A percentile compares a stretch with the other conserved stretches of the same genome.
Evolutionary conservation across 2,888 invertebrate species (phyloP).

Genomic region (Steinernema carpocapsae): DNA sequence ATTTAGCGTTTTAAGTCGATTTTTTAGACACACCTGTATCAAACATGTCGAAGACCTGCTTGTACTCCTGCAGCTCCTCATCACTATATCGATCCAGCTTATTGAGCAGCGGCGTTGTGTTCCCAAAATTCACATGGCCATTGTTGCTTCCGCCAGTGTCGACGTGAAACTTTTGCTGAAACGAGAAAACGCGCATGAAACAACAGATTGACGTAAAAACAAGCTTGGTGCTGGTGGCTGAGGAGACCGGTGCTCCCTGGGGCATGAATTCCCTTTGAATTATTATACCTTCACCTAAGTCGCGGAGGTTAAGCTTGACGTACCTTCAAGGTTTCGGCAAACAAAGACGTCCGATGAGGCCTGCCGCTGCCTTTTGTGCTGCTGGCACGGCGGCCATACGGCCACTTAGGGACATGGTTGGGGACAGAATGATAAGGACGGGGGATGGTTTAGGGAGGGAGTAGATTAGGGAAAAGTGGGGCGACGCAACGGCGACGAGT

Average conservation of each 20-base stretch:
- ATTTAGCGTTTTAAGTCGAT: too few relatives aligned
- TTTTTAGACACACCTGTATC: conserved; percentile 62
- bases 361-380: neutral
- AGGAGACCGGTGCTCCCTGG: too few relatives aligned
- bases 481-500: neutral
- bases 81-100: conserved; percentile 60
- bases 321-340: conserved; percentile 14
- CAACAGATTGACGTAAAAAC: neutral
- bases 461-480: too few relatives aligned
- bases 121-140: conserved; percentile 1
- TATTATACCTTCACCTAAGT: too few relatives aligned
- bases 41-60: conserved; percentile 68
- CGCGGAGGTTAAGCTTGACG: neutral
- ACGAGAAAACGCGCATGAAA: neutral
- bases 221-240: too few relatives aligned
- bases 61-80: conserved; percentile 66
- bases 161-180: conserved; percentile 13
- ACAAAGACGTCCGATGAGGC: neutral
- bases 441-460: too few relatives aligned
- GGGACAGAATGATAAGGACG: too few relatives aligned
- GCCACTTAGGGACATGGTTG: conserved; percentile 7
- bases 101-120: conserved; percentile 44
- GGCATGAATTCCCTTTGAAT: too few relatives aligned
- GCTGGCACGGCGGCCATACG: conserved; percentile 1
- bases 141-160: conserved; percentile 9